These are phyloP conservation scores for Tipula lateralis DNA, from an alignment of 2,888 invertebrate genomes.

Conservation along the genomic window DNA sequence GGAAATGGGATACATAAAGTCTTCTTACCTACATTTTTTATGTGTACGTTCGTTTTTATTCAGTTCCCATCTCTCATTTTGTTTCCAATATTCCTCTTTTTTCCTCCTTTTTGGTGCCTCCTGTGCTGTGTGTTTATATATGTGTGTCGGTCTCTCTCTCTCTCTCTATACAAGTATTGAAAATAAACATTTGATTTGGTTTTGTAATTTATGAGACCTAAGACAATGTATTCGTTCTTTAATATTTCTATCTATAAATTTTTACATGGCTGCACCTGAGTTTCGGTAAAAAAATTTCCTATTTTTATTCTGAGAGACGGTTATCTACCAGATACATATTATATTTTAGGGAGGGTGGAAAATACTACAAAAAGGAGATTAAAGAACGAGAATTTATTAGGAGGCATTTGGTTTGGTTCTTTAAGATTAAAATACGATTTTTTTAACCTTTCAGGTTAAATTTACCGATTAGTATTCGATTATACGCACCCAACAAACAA, in stretches of 20 bases:
- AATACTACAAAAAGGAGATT: background rate
- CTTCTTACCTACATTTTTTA: background rate
- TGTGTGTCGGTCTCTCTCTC: too few species aligned
- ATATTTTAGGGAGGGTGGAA: background rate
- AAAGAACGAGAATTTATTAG: background rate
- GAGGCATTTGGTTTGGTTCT: background rate
- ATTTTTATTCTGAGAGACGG: background rate
- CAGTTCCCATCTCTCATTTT: background rate
- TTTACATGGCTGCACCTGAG: constrained; percentile 24
- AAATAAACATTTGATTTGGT: constrained; percentile 24
- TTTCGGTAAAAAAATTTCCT: background rate
- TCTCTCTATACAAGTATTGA: too few species aligned
- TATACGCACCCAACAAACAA: background rate
- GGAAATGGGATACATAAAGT: background rate
- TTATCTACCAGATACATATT: background rate
- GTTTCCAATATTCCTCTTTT: background rate
- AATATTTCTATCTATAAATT: constrained; percentile 1
- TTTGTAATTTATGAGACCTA: background rate
- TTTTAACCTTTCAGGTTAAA: background rate
- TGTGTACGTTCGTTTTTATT: background rate
- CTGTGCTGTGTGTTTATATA: background rate
- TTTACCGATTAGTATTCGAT: background rate
- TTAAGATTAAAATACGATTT: background rate
- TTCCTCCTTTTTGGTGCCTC: background rate
- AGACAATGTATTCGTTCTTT: background rate